phyloP scores from a whole-genome alignment of 2,797 vertebrate genomes.

The Syndactyla subalaris region DNA sequence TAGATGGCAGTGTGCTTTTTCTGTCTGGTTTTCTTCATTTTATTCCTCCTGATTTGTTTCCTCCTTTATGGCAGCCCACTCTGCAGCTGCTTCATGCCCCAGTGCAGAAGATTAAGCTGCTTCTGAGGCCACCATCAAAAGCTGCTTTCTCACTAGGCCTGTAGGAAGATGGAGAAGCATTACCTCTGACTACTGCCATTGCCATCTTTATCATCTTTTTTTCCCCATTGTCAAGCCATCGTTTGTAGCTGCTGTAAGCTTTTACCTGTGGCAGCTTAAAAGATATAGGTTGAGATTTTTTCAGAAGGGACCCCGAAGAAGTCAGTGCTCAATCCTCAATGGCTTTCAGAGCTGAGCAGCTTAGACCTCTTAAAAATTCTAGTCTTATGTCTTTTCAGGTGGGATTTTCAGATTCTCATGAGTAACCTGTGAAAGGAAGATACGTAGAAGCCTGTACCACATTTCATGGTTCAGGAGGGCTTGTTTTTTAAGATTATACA shows the following conservation, averaged over 20 bases:
- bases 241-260: constrained; percentile 54
- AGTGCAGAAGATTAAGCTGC: constrained; percentile 21
- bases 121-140: constrained; percentile 38
- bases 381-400: constrained; percentile 44
- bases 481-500: constrained; percentile 39
- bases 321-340: constrained; percentile 35
- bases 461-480: constrained; percentile 34
- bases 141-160: constrained; percentile 12
- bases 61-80: neutral
- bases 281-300: constrained; percentile 41
- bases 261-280: constrained; percentile 54
- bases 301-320: constrained; percentile 32
- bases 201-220: constrained; percentile 38
- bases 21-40: neutral
- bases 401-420: constrained; percentile 43
- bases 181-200: constrained; percentile 17
- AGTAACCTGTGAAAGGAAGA: constrained; percentile 34
- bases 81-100: neutral
- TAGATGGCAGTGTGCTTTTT: neutral
- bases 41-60: constrained; percentile 10
- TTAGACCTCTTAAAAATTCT: constrained; percentile 58
- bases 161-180: constrained; percentile 30
- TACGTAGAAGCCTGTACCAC: neutral
- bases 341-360: constrained; percentile 33
- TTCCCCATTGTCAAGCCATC: constrained; percentile 9